These are phyloP conservation scores for Microcebus tavaratra DNA, from an alignment of 2,113 vertebrate species.

Conservation along the genomic window DNA sequence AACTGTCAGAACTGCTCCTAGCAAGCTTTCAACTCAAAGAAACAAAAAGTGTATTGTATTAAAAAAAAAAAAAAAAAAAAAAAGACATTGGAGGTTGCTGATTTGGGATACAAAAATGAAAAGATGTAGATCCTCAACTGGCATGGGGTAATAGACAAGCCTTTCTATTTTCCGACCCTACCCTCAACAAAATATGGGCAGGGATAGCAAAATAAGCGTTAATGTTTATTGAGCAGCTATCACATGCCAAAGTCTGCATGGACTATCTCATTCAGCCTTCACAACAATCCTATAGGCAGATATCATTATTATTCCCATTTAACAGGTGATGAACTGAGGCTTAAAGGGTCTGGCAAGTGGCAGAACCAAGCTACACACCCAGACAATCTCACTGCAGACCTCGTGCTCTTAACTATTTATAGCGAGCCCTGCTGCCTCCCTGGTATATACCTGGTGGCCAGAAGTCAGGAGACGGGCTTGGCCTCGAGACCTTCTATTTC, in stretches of 20 bases:
- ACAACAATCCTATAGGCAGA: no score
- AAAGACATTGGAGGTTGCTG: neutral
- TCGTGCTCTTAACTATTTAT: neutral
- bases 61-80: neutral
- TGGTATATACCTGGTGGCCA: neutral
- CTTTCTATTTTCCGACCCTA: neutral
- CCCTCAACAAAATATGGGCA: neutral
- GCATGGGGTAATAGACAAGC: neutral
- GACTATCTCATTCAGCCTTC: neutral
- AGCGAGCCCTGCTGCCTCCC: neutral
- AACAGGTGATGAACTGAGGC: neutral
- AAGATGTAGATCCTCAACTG: neutral
- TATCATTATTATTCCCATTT: neutral
- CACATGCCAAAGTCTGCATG: neutral
- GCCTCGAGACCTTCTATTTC: neutral
- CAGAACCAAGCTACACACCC: neutral
- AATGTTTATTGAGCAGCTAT: neutral
- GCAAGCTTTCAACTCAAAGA: neutral
- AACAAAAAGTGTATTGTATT: neutral
- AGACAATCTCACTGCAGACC: neutral
- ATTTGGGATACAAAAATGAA: neutral
- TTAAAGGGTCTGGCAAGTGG: neutral
- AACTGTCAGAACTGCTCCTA: neutral
- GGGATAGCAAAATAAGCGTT: neutral
- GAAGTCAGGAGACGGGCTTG: neutral